Evolutionary conservation across 2,888 invertebrate species (phyloP), one percentile per base, ranked within the genome.

Genomic region (Melitaea athalia): DNA sequence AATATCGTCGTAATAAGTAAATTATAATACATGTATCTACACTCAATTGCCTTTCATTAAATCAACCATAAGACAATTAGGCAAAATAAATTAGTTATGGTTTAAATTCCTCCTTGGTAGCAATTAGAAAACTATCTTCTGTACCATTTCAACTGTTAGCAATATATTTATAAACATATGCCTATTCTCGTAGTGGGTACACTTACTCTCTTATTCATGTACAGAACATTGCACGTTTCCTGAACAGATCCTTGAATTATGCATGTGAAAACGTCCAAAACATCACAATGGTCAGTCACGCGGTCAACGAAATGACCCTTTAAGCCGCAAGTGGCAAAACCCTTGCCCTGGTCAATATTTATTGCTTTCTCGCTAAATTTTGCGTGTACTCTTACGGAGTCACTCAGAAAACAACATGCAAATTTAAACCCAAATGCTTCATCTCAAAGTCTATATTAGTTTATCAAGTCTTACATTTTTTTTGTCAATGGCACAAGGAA

Each of bases 311-410:
- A 87, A 86, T 83, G 86, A 81, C 79, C 81, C 85, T 67, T 82
- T 82, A 78, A 73, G 77, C 73, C 71, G 69, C 74, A 79, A 63
- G 64, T 64, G 65, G 65, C 81, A 83, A 84, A 55, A 84, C 85
- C 87, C 84, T 85, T 85, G 75, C 78, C 70, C 73, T 77, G 81
- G 81, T 83, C 84, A 83, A 83, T 87, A 87, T 88, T 88, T 88
- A 88, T 86, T 81, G 80, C 80, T 73, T 77, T 79, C 78, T 76
- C 78, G 81, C 77, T 81, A 79, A 85, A 82, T 86, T 84, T 82
- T 75, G 79, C 80, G 81, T 79, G 67, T 71, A 72, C 69, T 68
- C 68, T 68, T 62, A 43, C 42, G 17, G 17, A 12, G 53, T 14
- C 60, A 52, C 38, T 61, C 11, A 61, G 42, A 67, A n/a, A 5